Base-by-base conservation (phyloP, 2,888 invertebrate genomes). In the Balanococcus diminutus region DNA sequence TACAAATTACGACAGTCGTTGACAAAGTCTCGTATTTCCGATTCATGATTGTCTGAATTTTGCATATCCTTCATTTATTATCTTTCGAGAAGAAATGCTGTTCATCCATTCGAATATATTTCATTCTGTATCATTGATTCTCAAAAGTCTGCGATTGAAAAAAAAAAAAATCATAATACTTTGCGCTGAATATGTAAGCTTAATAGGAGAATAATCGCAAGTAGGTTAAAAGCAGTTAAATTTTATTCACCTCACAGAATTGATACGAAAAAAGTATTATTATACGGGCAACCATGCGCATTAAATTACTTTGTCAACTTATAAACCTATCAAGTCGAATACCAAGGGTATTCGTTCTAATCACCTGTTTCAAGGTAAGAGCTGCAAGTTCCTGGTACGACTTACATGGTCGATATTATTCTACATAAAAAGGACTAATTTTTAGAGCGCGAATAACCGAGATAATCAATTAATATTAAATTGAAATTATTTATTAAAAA, bases 381-480 rank as follows among this genome's bases (percentile, higher is more conserved):
- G 25, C 42, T 42, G 75, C 46, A 22, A 85, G 85, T 85, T 25
- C 85, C 85, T 72, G 75, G 85, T 79, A 85, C 85, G 85, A 84
- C 39, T 36, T 84, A 84, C 39, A 22, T 84, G 72, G 72, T 72
- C 72, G 72, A 72, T 72, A 72, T 56, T 8, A 56, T 56, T 56
- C n/a, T 9, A 0, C 11, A 8, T 22, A 56, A 8, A 8, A 22
- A 56, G 14, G 22, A 22, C 56, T 22, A 8, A 56, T 22, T 56
- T 22, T 22, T 22, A 22, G 22, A 56, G 22, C 22, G 22, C 6
- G 22, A 56, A 56, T 19, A 9, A 56, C 19, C 22, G 19, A 56
- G 9, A 46, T 46, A 6, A 56, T 56, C n/a, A n/a, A n/a, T n/a
- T n/a, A n/a, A n/a, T n/a, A n/a, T n/a, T n/a, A n/a, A n/a, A n/a